Evolutionary conservation across 2,888 invertebrate genomes (phyloP).

Genomic region (Thysanoteuthis rhombus): DNA sequence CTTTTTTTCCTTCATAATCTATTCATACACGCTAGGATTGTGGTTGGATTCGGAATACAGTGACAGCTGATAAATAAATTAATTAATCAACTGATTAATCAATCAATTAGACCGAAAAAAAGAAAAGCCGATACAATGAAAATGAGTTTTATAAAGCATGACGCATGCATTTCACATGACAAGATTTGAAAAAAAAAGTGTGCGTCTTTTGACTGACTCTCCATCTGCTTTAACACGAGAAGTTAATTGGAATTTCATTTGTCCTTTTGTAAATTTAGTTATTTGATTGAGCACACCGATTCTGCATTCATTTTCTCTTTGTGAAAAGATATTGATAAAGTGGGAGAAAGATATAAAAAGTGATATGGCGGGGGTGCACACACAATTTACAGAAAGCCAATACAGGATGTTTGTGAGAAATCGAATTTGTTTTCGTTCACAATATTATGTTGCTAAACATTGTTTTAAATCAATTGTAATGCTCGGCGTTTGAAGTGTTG

Average conservation of each 20-base stretch:
- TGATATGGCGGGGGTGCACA: too few relatives aligned
- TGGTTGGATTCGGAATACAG: background rate
- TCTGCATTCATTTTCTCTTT: background rate
- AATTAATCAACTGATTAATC: background rate
- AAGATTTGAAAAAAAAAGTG: background rate
- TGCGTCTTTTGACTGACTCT: background rate
- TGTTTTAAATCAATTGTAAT: too few relatives aligned
- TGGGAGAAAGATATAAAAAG: background rate
- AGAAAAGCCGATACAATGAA: background rate
- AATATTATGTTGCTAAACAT: too few relatives aligned
- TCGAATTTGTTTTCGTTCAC: too few relatives aligned
- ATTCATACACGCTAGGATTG: background rate
- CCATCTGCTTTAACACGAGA: background rate
- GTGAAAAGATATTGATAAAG: background rate
- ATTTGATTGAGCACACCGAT: background rate
- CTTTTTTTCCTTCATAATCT: background rate
- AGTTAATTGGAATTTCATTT: background rate
- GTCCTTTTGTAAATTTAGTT: background rate
- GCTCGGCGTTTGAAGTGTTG: too few relatives aligned
- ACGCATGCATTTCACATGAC: background rate
- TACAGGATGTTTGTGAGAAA: too few relatives aligned
- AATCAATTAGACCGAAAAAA: background rate
- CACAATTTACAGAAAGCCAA: too few relatives aligned
- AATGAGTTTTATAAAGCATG: background rate
- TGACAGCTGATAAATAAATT: slow-evolving; percentile 12